phyloP scores from a whole-genome alignment of 2,113 vertebrate species.

The Theropithecus gelada region DNA sequence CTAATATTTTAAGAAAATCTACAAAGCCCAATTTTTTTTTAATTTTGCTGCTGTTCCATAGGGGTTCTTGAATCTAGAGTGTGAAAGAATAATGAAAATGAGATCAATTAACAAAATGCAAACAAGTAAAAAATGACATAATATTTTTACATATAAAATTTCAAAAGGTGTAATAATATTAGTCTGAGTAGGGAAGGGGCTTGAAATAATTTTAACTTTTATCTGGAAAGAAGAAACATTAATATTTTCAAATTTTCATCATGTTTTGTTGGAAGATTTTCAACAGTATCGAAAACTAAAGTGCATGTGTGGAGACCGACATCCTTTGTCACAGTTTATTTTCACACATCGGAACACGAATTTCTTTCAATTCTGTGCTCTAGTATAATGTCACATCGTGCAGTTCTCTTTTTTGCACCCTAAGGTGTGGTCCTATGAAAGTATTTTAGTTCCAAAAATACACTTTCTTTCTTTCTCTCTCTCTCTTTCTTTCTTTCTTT shows the following conservation, averaged over 20 bases:
- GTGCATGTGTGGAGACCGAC: not conserved
- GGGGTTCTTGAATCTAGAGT: not conserved
- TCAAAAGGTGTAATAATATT: not conserved
- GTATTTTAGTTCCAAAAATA: not conserved
- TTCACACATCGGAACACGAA: not conserved
- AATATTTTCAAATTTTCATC: not conserved
- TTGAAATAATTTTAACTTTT: conserved; percentile 8
- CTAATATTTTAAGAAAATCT: not conserved
- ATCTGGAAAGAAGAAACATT: not conserved
- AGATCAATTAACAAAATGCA: not conserved
- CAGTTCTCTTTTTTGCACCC: not conserved
- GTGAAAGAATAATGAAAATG: not conserved
- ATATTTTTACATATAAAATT: not conserved
- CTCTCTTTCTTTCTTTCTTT: too few species aligned
- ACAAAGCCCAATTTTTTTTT: not conserved
- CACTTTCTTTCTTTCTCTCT: not conserved
- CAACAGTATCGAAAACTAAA: not conserved
- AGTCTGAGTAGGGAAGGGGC: not conserved
- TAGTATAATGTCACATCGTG: not conserved
- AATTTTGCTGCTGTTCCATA: not conserved
- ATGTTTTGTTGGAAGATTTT: not conserved
- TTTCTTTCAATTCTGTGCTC: not conserved
- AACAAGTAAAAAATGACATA: not conserved
- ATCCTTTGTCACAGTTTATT: not conserved
- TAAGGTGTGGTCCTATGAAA: not conserved